Base-by-base conservation (phyloP, 1,140 invertebrate species). In the Mya arenaria region DNA sequence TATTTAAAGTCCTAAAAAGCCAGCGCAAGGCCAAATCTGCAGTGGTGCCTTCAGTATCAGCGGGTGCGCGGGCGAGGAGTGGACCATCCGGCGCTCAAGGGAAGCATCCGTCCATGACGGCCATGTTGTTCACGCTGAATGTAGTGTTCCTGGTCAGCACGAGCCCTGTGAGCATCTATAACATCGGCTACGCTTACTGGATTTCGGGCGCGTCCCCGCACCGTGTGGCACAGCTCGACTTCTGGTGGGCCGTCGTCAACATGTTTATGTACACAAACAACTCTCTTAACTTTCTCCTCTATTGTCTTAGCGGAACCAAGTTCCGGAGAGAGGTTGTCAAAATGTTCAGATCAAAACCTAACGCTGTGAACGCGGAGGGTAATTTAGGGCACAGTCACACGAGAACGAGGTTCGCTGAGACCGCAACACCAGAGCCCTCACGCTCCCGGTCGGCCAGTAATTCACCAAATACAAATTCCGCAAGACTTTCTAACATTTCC, bases 211-310 rank as follows among this genome's bases (percentile, higher is more conserved):
- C 32, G 4, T 15, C 17, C 17, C 17, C 8, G 10, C 1, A 39
- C 28, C n/a, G 23, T 10, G 48, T 34, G 23, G 73, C 73, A 2
- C 3, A 41, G 19, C 41, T 75, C 4, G 60, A 75, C n/a, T 37
- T 75, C 19, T 75, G 73, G 73, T 85, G 66, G 36, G 71, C 85
- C 0, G 56, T 84, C 23, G 75, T 83, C 13, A 84, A 80, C 30
- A 48, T 88, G 17, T 34, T 89, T 0, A 77, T 83, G 75, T 89
- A 89, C 81, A 36, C 84, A 19, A 90, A 90, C 72, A 89, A 90
- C 79, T 72, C 83, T 44, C 72, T 86, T 39, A 90, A 90, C 63
- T 90, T 90, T 58, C 74, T 89, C 32, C 68, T 90, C 15, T 90
- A 90, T 69, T 88, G 87, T 58, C 28, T 88, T n/a, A 80, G 77